Evolutionary conservation across 2,888 invertebrate genomes (phyloP).

Genomic region (Troides oblongomaculatus): DNA sequence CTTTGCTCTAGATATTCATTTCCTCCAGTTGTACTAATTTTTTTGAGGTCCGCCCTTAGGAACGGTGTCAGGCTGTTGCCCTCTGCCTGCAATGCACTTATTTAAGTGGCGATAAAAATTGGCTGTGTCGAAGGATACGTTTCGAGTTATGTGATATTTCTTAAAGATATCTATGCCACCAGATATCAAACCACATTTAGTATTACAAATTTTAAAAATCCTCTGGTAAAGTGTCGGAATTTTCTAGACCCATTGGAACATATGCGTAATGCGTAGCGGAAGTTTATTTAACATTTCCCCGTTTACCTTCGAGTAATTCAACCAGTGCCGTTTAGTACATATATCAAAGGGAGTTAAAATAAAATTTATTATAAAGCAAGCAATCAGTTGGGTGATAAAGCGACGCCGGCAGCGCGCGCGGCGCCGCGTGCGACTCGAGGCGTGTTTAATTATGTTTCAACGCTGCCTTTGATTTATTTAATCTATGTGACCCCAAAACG

Average conservation of each 20-base stretch:
- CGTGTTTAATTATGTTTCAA: conserved; percentile 16
- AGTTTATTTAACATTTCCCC: conserved; percentile 9
- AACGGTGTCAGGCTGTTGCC: too few species aligned
- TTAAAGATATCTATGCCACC: too few species aligned
- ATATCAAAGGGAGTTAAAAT: conserved; percentile 24
- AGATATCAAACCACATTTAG: too few species aligned
- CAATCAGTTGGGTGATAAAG: conserved; percentile 6
- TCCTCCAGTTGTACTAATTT: too few species aligned
- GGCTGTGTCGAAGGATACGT: too few species aligned
- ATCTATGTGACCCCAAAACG: conserved; percentile 12
- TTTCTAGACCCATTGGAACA: background rate
- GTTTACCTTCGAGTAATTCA: background rate
- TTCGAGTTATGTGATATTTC: too few species aligned
- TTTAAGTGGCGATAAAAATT: too few species aligned
- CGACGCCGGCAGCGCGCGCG: conserved; percentile 1
- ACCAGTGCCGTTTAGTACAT: conserved; percentile 1
- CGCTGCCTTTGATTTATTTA: conserved; percentile 20
- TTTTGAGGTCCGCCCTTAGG: too few species aligned
- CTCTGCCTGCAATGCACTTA: too few species aligned
- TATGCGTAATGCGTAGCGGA: background rate
- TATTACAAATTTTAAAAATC: too few species aligned
- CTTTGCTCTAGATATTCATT: too few species aligned
- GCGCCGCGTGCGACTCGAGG: conserved; percentile 11
- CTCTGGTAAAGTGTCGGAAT: background rate
- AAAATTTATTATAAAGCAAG: conserved; percentile 15